Evolutionary conservation across 2,888 invertebrate genomes (phyloP).

Genomic region (Microplitis manilae): DNA sequence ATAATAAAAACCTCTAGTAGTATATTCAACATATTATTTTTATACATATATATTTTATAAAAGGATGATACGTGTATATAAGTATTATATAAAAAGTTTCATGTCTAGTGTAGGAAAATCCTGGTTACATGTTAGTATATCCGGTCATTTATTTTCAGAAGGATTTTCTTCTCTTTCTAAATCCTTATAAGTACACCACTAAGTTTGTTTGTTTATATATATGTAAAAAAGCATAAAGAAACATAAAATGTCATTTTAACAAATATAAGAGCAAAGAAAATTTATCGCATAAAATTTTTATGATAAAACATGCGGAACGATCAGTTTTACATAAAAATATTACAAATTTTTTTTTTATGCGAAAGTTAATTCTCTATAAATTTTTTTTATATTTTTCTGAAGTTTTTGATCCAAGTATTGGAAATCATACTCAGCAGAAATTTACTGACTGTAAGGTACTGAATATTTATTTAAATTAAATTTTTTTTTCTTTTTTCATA

Average conservation of each 20-base stretch:
- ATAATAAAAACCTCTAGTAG: background rate
- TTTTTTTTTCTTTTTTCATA: too few species aligned
- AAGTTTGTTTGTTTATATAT: background rate
- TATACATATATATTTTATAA: background rate
- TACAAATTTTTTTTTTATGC: too few species aligned
- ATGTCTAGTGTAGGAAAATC: background rate
- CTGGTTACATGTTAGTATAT: constrained; percentile 21
- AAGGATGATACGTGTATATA: background rate
- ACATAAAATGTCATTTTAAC: background rate
- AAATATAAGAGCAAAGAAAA: too few species aligned
- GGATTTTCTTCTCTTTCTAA: constrained; percentile 28
- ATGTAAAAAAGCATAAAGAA: background rate
- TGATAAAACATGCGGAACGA: too few species aligned
- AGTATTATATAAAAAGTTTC: background rate
- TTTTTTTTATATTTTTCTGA: too few species aligned
- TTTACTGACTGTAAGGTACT: too few species aligned
- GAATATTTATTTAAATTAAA: too few species aligned
- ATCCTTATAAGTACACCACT: background rate
- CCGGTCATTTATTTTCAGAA: constrained; percentile 30
- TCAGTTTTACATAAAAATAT: too few species aligned
- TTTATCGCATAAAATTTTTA: too few species aligned
- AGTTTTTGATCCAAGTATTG: too few species aligned
- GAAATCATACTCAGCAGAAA: too few species aligned
- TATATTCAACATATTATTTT: background rate
- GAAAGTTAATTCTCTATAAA: too few species aligned